phyloP scores from a whole-genome alignment of 2,888 invertebrate genomes.

The Ethmia dodecea region DNA sequence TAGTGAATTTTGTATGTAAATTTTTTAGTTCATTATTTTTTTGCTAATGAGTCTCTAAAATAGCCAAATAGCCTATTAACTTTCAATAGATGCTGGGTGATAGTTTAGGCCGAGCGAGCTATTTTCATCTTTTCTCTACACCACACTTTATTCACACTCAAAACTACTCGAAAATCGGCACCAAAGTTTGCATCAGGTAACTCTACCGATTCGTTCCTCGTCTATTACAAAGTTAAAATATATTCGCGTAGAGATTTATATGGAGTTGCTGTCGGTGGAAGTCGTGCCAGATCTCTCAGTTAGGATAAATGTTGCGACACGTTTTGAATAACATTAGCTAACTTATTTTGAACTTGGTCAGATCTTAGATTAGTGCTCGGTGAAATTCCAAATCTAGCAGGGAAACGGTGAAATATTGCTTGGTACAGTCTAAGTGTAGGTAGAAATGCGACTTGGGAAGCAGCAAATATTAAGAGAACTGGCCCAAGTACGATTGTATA shows the following conservation, averaged over 20 bases:
- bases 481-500: too few relatives aligned
- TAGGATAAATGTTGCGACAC: slow-evolving; percentile 71
- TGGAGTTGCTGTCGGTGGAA: slow-evolving; percentile 46
- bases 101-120: too few relatives aligned
- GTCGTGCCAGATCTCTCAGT: slow-evolving; percentile 69
- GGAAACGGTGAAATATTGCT: slow-evolving; percentile 35
- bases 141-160: too few relatives aligned
- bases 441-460: too few relatives aligned
- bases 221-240: slow-evolving; percentile 32
- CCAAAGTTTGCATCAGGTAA: slow-evolving; percentile 9
- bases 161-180: slow-evolving; percentile 4
- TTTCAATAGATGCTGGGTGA: too few relatives aligned
- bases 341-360: slow-evolving; percentile 27
- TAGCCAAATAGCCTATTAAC: too few relatives aligned
- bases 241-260: slow-evolving; percentile 47
- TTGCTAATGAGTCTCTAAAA: too few relatives aligned
- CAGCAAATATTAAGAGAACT: too few relatives aligned
- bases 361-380: slow-evolving; percentile 20
- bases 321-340: slow-evolving; percentile 66
- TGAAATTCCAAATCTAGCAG: slow-evolving; percentile 40
- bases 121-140: too few relatives aligned
- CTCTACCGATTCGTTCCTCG: slow-evolving; percentile 18
- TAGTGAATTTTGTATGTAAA: too few relatives aligned
- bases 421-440: neutral
- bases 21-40: too few relatives aligned